Percentiles rank a stretch among this genome's conserved stretches.
Conservation (phyloP, 2,113 vertebrate species). For the Campylomormyrus numenius region DNA sequence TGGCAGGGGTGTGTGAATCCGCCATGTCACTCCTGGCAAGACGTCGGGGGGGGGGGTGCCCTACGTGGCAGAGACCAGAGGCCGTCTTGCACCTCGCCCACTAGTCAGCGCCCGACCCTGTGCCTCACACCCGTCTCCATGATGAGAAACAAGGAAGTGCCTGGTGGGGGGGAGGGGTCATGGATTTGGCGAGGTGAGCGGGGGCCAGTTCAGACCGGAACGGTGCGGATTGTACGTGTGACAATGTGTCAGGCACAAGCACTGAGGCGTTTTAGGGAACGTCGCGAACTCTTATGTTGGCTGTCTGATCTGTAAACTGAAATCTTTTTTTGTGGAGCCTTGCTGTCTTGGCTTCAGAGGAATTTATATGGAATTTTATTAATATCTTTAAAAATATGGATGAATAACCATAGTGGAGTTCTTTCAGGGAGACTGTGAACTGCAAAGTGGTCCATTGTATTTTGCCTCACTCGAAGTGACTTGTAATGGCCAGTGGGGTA, state of each 20-base stretch:
- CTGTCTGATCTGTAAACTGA: not conserved
- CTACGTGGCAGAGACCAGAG: too few relatives aligned
- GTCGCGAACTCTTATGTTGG: not conserved
- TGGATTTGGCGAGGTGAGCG: not conserved
- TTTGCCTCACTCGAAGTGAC: not conserved
- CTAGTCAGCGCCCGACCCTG: not conserved
- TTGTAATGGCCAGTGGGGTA: not conserved
- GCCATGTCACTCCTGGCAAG: not conserved
- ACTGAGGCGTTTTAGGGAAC: not conserved
- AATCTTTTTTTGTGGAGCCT: not conserved
- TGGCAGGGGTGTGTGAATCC: not conserved
- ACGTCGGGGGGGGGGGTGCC: not conserved
- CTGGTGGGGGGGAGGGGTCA: not conserved
- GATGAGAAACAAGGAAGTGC: not conserved
- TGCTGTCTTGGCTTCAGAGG: not conserved
- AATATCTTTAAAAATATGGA: not conserved
- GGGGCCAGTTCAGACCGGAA: not conserved
- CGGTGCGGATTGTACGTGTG: not conserved
- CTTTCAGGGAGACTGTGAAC: not conserved
- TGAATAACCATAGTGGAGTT: not conserved
- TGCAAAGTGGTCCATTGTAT: not conserved
- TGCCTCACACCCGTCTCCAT: not conserved
- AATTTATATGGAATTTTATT: not conserved
- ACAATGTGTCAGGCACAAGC: not conserved
- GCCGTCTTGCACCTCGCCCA: not conserved